These are phyloP conservation scores for Dorcus hopei DNA, from an alignment of 2,888 invertebrate genomes.

Conservation along the genomic window DNA sequence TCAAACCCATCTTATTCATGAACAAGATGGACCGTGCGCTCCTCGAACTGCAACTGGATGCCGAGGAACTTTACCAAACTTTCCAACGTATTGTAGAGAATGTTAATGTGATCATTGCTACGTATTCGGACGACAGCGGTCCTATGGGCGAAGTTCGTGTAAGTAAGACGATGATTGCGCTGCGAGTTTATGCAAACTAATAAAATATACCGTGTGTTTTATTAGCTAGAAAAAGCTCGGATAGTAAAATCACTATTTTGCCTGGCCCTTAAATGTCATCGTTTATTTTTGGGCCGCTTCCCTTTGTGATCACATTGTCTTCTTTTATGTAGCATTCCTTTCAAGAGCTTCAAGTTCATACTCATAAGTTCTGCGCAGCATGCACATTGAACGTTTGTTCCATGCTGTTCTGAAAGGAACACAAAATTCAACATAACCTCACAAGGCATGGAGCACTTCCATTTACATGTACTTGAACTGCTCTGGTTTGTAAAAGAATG, in stretches of 20 bases:
- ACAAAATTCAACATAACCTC: too few relatives aligned
- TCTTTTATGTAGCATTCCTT: too few relatives aligned
- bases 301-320: constrained; percentile 35
- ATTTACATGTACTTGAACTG: too few relatives aligned
- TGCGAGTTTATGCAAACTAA: constrained; percentile 9
- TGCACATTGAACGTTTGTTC: too few relatives aligned
- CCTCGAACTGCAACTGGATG: constrained; percentile 92
- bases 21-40: constrained; percentile 99
- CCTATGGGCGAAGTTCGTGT: constrained; percentile 99
- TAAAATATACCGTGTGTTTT: neutral
- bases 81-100: constrained; percentile 99
- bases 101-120: constrained; percentile 99
- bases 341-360: too few relatives aligned
- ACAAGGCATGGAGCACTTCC: too few relatives aligned
- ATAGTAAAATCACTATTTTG: constrained; percentile 41
- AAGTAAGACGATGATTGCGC: constrained; percentile 37
- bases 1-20: constrained; percentile 99
- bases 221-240: constrained; percentile 29
- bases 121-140: constrained; percentile 95
- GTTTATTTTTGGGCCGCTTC: constrained; percentile 35
- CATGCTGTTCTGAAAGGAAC: too few relatives aligned
- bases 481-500: too few relatives aligned
- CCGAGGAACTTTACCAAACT: constrained; percentile 97
- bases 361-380: too few relatives aligned
- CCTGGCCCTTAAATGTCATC: constrained; percentile 33